Evolutionary conservation across 2,888 invertebrate species (phyloP).

Genomic region (Lithophane socia): DNA sequence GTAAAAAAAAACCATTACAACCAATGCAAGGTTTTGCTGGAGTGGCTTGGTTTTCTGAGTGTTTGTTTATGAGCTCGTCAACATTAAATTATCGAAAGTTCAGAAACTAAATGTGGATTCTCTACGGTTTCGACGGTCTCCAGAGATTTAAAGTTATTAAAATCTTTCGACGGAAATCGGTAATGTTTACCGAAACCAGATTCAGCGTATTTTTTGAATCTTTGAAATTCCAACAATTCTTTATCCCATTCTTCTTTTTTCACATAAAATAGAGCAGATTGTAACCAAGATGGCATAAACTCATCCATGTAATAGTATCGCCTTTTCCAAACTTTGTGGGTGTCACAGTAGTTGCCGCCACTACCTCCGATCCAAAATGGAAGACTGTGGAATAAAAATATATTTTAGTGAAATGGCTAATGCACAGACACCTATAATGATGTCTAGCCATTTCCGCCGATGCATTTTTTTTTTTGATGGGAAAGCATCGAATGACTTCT

Average conservation of each 20-base stretch:
- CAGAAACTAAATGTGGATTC: slow-evolving; percentile 6
- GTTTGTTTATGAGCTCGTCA: background rate
- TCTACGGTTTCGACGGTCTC: slow-evolving; percentile 65
- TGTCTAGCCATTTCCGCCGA: too few relatives aligned
- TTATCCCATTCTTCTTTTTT: slow-evolving; percentile 76
- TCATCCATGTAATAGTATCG: slow-evolving; percentile 81
- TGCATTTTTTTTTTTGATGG: too few relatives aligned
- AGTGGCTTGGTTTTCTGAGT: background rate
- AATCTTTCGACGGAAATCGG: slow-evolving; percentile 71
- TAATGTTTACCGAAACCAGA: slow-evolving; percentile 80
- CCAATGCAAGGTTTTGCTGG: background rate
- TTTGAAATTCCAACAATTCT: slow-evolving; percentile 73
- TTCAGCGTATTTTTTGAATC: slow-evolving; percentile 77
- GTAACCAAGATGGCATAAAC: slow-evolving; percentile 79
- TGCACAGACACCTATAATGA: too few relatives aligned
- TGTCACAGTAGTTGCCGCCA: slow-evolving; percentile 74
- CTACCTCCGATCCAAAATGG: slow-evolving; percentile 79
- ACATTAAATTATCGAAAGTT: slow-evolving; percentile 38
- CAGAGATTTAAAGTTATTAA: slow-evolving; percentile 71
- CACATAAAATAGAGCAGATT: slow-evolving; percentile 73
- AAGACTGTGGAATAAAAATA: slow-evolving; percentile 68
- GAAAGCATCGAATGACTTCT: too few relatives aligned
- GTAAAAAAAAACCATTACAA: background rate
- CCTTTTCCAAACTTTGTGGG: slow-evolving; percentile 78
- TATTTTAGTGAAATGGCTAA: background rate